A percentile compares a stretch with the other conserved stretches of the same genome.
Evolutionary conservation across 2,113 vertebrate genomes (phyloP).

Genomic region (Rhagologus leucostigma): DNA sequence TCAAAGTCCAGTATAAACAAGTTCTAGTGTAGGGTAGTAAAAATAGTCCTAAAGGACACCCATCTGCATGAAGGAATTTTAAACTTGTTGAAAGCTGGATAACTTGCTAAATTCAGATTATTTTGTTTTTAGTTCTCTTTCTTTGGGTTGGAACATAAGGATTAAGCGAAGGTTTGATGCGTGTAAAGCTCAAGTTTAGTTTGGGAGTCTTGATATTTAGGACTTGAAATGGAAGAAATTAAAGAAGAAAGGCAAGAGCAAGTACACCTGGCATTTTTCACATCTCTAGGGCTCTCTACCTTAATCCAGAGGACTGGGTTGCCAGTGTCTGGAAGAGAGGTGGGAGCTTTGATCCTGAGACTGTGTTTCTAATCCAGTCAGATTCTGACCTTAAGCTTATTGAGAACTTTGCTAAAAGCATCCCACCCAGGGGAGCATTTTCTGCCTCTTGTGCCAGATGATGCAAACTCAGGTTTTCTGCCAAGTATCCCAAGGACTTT

Average conservation of each 20-base stretch:
- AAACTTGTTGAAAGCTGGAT: not conserved
- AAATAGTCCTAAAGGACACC: not conserved
- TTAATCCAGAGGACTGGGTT: not conserved
- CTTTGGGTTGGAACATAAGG: not conserved
- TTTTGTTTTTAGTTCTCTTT: not conserved
- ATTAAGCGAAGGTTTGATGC: not conserved
- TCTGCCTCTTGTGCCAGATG: not conserved
- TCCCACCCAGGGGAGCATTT: fast-evolving
- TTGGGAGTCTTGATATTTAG: not conserved
- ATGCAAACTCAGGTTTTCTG: not conserved
- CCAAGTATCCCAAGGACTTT: not conserved
- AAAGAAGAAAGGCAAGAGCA: not conserved
- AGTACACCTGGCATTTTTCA: not conserved
- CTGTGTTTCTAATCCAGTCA: not conserved
- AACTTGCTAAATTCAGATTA: fast-evolving
- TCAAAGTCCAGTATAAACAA: not conserved
- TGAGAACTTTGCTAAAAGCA: not conserved
- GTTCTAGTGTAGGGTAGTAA: not conserved
- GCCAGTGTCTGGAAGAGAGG: not conserved
- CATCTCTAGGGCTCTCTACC: not conserved
- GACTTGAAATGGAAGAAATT: not conserved
- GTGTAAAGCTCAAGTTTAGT: not conserved
- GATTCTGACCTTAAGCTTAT: not conserved
- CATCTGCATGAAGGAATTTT: not conserved
- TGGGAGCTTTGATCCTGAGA: not conserved